Percentiles rank a stretch among this genome's conserved stretches.
Evolutionary conservation across 1,140 invertebrate species (phyloP).

Genomic region (Anthonomus grandis): DNA sequence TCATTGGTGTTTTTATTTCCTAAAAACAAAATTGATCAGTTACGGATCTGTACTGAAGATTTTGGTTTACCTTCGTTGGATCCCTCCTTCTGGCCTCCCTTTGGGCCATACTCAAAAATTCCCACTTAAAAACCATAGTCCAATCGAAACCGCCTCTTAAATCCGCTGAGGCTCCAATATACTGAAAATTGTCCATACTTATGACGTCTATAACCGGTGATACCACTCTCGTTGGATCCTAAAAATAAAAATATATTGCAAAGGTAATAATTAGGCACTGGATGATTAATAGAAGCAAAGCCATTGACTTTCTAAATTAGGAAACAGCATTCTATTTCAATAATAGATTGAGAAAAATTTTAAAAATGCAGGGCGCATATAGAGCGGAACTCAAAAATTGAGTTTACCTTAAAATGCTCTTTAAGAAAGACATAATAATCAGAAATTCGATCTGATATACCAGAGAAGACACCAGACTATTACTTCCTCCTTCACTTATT

Average conservation of each 20-base stretch:
- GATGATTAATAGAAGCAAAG: not conserved
- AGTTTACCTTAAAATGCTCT: not conserved
- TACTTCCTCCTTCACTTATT: too few species aligned
- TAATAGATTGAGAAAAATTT: not conserved
- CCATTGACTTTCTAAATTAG: not conserved
- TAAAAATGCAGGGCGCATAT: not conserved
- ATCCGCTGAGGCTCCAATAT: slow-evolving; percentile 89
- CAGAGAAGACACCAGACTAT: too few species aligned
- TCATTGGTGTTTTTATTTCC: slow-evolving; percentile 86
- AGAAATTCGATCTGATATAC: too few species aligned
- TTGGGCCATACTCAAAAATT: slow-evolving; percentile 84
- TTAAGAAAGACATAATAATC: too few species aligned
- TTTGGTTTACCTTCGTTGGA: slow-evolving; percentile 57
- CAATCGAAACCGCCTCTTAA: slow-evolving; percentile 94
- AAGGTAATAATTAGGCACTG: too few species aligned
- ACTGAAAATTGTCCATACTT: slow-evolving; percentile 97
- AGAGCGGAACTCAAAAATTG: not conserved
- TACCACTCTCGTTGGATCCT: slow-evolving; percentile 85
- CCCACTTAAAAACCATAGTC: slow-evolving; percentile 96
- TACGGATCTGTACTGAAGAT: not conserved
- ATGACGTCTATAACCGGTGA: slow-evolving; percentile 97
- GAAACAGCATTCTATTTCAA: not conserved
- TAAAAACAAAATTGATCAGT: slow-evolving; percentile 37
- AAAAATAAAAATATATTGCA: slow-evolving; percentile 39
- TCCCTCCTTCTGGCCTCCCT: slow-evolving; percentile 74